These are phyloP conservation scores for Anser brachyrhynchus DNA, from an alignment of 2,113 vertebrate genomes.

Conservation along the genomic window DNA sequence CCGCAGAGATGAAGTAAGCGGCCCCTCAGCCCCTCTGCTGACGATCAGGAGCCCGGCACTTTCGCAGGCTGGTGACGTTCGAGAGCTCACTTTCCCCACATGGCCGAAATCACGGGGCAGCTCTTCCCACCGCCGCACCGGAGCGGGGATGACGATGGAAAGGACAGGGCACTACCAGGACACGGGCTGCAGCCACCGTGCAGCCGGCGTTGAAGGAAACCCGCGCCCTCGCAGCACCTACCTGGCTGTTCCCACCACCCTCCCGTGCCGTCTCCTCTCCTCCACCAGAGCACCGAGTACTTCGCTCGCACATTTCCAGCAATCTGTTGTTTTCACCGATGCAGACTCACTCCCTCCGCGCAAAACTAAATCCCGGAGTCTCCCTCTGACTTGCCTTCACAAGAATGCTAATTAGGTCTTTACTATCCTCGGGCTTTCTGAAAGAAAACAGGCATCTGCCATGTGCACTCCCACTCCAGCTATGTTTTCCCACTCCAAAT, in stretches of 20 bases:
- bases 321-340: slow-evolving; percentile 35
- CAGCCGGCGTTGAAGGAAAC: accelerated
- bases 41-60: accelerated
- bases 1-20: neutral
- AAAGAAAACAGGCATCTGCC: slow-evolving; percentile 56
- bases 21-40: neutral
- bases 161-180: neutral
- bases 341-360: neutral
- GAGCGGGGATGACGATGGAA: accelerated
- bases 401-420: slow-evolving; percentile 58
- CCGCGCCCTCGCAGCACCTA: neutral
- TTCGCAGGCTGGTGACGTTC: neutral
- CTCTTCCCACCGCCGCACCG: neutral
- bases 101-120: neutral
- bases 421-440: slow-evolving; percentile 57
- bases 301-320: slow-evolving; percentile 19
- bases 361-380: slow-evolving; percentile 29
- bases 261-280: neutral
- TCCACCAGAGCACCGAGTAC: slow-evolving; percentile 15
- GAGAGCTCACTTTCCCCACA: neutral
- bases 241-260: neutral
- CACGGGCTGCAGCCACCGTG: neutral
- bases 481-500: slow-evolving; percentile 24
- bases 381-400: slow-evolving; percentile 32
- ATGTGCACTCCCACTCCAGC: slow-evolving; percentile 38